Evolutionary conservation across 2,888 invertebrate species (phyloP).

Genomic region (Orchestes rusci): DNA sequence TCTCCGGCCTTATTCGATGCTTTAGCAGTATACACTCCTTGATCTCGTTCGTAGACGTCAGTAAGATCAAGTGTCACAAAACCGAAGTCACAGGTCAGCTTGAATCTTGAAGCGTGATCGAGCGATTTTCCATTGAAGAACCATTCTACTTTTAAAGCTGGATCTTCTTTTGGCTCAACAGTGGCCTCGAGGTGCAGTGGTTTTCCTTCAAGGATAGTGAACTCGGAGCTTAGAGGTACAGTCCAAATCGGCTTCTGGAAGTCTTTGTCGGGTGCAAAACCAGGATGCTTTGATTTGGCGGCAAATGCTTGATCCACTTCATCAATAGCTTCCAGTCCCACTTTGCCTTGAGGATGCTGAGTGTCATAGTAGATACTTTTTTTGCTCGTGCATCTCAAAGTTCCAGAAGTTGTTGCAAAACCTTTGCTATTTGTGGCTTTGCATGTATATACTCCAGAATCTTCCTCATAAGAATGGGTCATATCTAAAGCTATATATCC

Average conservation of each 20-base stretch:
- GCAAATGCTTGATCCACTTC: conserved; percentile 80
- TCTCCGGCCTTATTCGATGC: conserved; percentile 84
- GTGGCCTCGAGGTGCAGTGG: conserved; percentile 88
- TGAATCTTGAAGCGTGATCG: conserved; percentile 83
- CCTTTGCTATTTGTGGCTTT: conserved; percentile 86
- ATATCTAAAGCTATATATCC: conserved; percentile 91
- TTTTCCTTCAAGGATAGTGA: conserved; percentile 74
- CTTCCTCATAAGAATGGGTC: conserved; percentile 79
- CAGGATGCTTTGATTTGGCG: conserved; percentile 61
- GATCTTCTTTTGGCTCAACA: conserved; percentile 90
- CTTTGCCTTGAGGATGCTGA: conserved; percentile 90
- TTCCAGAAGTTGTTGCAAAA: conserved; percentile 83
- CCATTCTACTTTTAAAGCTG: conserved; percentile 87
- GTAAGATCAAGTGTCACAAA: conserved; percentile 90
- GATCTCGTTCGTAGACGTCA: conserved; percentile 88
- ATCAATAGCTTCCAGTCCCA: conserved; percentile 82
- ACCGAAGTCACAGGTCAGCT: conserved; percentile 91
- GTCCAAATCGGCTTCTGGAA: conserved; percentile 84
- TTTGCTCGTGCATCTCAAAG: conserved; percentile 75
- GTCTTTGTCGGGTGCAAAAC: conserved; percentile 64
- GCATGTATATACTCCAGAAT: conserved; percentile 87
- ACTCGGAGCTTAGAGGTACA: conserved; percentile 72
- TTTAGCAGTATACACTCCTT: conserved; percentile 89
- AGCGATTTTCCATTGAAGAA: conserved; percentile 86
- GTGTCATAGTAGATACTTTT: conserved; percentile 79